These are phyloP conservation scores for Dexiosoma caninum DNA, from an alignment of 2,888 invertebrate species.

Conservation along the genomic window DNA sequence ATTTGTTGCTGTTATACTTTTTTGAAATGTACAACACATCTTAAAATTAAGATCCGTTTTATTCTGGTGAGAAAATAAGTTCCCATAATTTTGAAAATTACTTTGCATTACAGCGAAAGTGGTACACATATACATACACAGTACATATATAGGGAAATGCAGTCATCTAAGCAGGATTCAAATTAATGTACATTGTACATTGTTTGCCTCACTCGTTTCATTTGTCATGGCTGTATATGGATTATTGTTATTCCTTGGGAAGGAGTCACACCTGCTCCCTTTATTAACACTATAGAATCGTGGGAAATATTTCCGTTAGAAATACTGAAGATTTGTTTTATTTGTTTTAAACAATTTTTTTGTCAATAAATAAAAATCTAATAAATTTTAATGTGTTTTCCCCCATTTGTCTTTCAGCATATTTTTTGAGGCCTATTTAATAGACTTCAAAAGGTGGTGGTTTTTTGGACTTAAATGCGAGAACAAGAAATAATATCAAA, in stretches of 20 bases:
- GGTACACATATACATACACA: too few species aligned
- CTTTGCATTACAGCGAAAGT: slow-evolving; percentile 35
- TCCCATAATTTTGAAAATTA: slow-evolving; percentile 56
- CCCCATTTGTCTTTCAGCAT: not conserved
- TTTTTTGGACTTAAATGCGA: slow-evolving; percentile 3
- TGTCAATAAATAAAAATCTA: slow-evolving; percentile 12
- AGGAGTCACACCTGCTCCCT: slow-evolving; percentile 61
- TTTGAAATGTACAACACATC: not conserved
- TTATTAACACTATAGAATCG: slow-evolving; percentile 40
- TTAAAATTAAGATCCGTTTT: slow-evolving; percentile 4
- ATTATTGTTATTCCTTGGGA: slow-evolving; percentile 33
- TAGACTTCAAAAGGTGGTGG: slow-evolving; percentile 31
- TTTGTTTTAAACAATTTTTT: slow-evolving; percentile 5
- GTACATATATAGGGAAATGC: not conserved
- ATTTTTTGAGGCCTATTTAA: slow-evolving; percentile 1
- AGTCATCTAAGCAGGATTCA: slow-evolving; percentile 60
- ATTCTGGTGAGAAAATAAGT: slow-evolving; percentile 51
- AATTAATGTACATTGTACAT: slow-evolving; percentile 53
- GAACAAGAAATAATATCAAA: not conserved
- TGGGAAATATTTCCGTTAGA: slow-evolving; percentile 59
- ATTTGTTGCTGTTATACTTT: not conserved
- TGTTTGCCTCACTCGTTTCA: not conserved
- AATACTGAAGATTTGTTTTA: slow-evolving; percentile 13
- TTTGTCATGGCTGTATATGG: not conserved
- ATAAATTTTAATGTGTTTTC: slow-evolving; percentile 4